These are phyloP conservation scores for Pseudomyrmex concolor DNA, from an alignment of 1,140 invertebrate genomes.

Conservation along the genomic window DNA sequence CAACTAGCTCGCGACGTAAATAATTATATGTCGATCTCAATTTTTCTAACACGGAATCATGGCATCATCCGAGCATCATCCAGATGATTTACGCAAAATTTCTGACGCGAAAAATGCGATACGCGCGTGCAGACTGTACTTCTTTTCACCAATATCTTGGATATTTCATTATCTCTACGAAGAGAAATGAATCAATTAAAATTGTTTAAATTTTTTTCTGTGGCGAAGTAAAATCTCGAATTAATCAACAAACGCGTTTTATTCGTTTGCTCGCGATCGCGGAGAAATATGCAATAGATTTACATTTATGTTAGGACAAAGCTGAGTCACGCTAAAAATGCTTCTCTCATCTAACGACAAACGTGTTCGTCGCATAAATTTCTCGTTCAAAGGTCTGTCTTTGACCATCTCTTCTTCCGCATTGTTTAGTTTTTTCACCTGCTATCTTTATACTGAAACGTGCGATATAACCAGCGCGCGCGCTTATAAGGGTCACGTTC, in stretches of 20 bases:
- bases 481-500: conserved; percentile 36
- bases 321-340: neutral
- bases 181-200: neutral
- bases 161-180: neutral
- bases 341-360: neutral
- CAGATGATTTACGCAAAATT: conserved; percentile 23
- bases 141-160: conserved; percentile 19
- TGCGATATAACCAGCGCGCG: neutral
- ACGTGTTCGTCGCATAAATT: conserved; percentile 1
- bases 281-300: neutral
- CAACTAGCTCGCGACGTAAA: conserved; percentile 55
- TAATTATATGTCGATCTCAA: conserved; percentile 69
- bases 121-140: neutral
- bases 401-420: neutral
- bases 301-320: neutral
- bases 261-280: neutral
- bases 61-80: neutral
- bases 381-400: neutral
- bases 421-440: neutral
- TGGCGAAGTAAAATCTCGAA: neutral
- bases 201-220: neutral
- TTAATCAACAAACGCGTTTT: neutral
- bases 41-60: conserved; percentile 55
- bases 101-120: conserved; percentile 33
- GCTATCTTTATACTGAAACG: conserved; percentile 34